Evolutionary conservation across 2,888 invertebrate species (phyloP), one percentile per base, ranked within the genome.

Genomic region (Temnothorax ravouxi): DNA sequence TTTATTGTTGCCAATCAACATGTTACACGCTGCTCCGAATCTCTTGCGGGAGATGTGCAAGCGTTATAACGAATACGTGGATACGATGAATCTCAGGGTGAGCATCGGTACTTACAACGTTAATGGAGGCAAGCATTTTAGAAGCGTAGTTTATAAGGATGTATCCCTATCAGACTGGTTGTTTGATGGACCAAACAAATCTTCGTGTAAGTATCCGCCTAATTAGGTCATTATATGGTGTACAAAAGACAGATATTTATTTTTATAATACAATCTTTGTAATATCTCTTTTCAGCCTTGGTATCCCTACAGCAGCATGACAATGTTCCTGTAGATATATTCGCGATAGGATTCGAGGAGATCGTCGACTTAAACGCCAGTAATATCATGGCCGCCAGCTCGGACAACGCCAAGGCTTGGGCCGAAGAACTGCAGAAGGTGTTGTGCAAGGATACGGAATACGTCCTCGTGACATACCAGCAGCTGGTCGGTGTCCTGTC

Each of bases 281-380:
- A 34, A 21, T 69, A 87, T 86, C 87, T 87, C 72, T 91, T 47
- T 93, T 21, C 88, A 95, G 95, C 95, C 54, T 90, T 95, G 38
- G 95, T 95, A 56, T 93, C 95, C 52, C 89, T 95, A 2, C 91
- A 95, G 62, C 95, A 95, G 62, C 95, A 95, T 2, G 95, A 95
- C 86, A 93, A 96, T 83, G 95, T 96, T 84, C 97, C 98, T 25
- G 97, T 98, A 75, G 99, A 99, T 95, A 98, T 99, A 85, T 99
- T 97, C 95, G 99, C 99, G 0, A 98, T 99, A 94, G 99, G 99
- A 25, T 99, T 99, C 95, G 99, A 99, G 95, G 99, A 99, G 96
- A 99, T 99, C 89, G 99, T 99, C 13, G 99, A 99, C 95, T 95
- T 99, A 89, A 99, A 99, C 96, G 99, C 99, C 4, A 98, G 98